Percentiles rank a stretch among this genome's conserved stretches.
Conservation (phyloP, 2,113 vertebrate species). For the Carassius gibelio region DNA sequence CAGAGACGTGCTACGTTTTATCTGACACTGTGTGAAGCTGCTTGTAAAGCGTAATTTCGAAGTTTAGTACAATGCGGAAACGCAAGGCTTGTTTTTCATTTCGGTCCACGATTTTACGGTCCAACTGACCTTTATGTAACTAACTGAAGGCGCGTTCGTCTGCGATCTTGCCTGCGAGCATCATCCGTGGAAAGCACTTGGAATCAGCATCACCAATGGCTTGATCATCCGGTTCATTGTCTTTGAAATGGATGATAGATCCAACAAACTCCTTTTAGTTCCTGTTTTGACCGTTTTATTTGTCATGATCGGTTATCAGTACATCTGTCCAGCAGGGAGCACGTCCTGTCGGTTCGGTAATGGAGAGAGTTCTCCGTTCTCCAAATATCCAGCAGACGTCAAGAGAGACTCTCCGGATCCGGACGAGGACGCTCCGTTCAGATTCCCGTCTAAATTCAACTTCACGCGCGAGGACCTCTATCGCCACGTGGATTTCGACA, state of each 20-base stretch:
- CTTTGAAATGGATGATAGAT: conserved; percentile 87
- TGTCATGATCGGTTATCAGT: conserved; percentile 88
- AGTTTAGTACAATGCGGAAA: conserved; percentile 5
- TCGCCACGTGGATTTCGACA: conserved; percentile 82
- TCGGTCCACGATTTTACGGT: neutral
- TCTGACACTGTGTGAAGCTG: neutral
- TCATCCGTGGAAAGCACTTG: neutral
- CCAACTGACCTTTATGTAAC: neutral
- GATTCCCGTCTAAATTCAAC: conserved; percentile 77
- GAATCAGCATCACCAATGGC: conserved; percentile 53
- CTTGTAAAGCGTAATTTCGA: neutral
- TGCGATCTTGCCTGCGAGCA: conserved; percentile 32
- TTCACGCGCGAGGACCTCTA: conserved; percentile 85
- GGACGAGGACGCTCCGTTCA: conserved; percentile 72
- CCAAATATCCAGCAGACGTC: conserved; percentile 51
- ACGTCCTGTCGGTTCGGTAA: conserved; percentile 71
- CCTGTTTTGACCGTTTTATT: conserved; percentile 85
- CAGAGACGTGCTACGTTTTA: neutral
- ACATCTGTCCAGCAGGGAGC: conserved; percentile 80
- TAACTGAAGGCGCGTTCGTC: neutral
- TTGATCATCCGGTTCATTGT: conserved; percentile 54
- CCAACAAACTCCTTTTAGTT: conserved; percentile 85
- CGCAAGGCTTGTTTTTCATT: neutral
- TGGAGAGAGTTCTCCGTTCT: conserved; percentile 61
- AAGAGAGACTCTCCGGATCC: conserved; percentile 67